Evolutionary conservation across 1,140 invertebrate species (phyloP).

Genomic region (Caenorhabditis brenneri): DNA sequence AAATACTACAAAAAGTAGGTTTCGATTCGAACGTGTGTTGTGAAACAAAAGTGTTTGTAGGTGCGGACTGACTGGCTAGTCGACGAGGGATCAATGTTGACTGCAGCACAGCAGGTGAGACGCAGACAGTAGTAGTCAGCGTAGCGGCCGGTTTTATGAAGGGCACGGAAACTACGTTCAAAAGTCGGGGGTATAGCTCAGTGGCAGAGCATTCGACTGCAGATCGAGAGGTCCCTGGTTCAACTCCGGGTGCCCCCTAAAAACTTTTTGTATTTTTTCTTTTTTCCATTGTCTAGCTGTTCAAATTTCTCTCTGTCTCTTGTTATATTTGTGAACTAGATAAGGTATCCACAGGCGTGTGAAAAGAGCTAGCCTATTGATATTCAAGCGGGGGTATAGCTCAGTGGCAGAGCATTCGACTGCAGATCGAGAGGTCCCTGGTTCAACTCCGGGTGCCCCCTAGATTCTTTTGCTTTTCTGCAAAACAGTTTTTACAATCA

Average conservation of each 20-base stretch:
- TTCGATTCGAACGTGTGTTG: background rate
- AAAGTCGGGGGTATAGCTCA: constrained; percentile 47
- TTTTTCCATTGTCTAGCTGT: too few species aligned
- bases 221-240: constrained; percentile 74
- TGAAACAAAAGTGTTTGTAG: constrained; percentile 43
- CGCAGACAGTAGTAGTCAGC: background rate
- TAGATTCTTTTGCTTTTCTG: constrained; percentile 44
- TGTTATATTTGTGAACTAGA: too few species aligned
- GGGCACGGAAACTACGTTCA: background rate
- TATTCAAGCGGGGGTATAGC: constrained; percentile 62
- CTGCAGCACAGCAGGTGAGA: constrained; percentile 67
- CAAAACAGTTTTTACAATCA: too few species aligned
- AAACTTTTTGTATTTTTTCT: background rate
- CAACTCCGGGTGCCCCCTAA: constrained; percentile 71
- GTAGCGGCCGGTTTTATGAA: background rate
- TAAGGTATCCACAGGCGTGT: too few species aligned
- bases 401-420: constrained; percentile 75
- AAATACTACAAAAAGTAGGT: constrained; percentile 69
- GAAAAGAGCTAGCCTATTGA: too few species aligned
- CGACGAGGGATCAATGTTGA: constrained; percentile 67
- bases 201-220: constrained; percentile 74
- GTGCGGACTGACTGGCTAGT: constrained; percentile 70
- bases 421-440: constrained; percentile 75
- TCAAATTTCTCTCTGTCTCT: too few species aligned
- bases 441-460: constrained; percentile 74